Percentiles rank a stretch among this genome's conserved stretches.
Conservation (phyloP, 2,888 invertebrate genomes). For the Myopa tessellatipennis region DNA sequence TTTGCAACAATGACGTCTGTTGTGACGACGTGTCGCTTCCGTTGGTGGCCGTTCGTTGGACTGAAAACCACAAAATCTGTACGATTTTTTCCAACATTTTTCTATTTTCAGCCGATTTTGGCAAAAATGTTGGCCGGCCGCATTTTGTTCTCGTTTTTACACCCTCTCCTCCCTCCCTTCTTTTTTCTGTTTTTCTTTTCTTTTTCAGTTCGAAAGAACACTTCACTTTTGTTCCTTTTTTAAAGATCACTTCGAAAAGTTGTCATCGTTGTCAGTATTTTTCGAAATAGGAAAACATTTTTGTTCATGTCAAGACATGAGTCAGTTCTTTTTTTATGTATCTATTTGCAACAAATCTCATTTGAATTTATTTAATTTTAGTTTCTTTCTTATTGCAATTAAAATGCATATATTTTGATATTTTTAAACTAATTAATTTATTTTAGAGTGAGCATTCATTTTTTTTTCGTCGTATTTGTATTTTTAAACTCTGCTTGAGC, state of each 20-base stretch:
- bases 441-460: slow-evolving; percentile 7
- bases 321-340: not conserved
- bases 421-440: slow-evolving; percentile 20
- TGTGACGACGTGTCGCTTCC: not conserved
- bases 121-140: not conserved
- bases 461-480: not conserved
- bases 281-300: too few relatives aligned
- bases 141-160: too few relatives aligned
- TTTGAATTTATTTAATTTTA: not conserved
- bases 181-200: not conserved
- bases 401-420: not conserved
- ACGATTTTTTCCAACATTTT: not conserved
- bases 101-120: slow-evolving; percentile 19
- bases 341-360: not conserved
- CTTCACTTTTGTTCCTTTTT: not conserved
- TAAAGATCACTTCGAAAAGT: not conserved
- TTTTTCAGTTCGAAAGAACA: not conserved
- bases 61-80: not conserved
- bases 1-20: slow-evolving; percentile 16
- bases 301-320: too few relatives aligned
- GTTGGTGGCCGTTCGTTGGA: not conserved
- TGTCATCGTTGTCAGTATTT: not conserved
- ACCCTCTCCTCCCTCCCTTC: too few relatives aligned
- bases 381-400: not conserved
- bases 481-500: slow-evolving; percentile 34